Evolutionary conservation across 2,888 invertebrate species (phyloP), one percentile per base, ranked within the genome.

Genomic region (Sesia apiformis): DNA sequence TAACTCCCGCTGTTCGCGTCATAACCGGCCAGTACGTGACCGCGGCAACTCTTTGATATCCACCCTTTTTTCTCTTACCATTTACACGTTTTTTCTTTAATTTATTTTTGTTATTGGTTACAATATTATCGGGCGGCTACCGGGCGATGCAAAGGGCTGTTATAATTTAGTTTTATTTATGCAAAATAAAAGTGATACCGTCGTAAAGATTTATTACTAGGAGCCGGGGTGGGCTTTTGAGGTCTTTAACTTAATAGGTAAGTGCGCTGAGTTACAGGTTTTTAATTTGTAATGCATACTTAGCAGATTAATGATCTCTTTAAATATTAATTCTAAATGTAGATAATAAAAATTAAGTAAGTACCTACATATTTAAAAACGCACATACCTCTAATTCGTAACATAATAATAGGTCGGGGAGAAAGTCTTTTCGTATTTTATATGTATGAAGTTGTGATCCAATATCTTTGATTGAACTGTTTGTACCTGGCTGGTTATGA

Each of bases 151-250:
- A 84, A 82, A 84, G 83, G 84, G 79, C 74, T 77, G 76, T 81
- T 82, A 81, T 88, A 84, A 88, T 85, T 87, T 81, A 75, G 80
- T 84, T 84, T 87, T 86, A 84, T 88, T 87, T 85, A 88, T 87
- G 88, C 87, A 85, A 88, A 88, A 88, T 85, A 81, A 85, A 84
- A 81, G 74, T 80, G 77, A 79, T 78, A 76, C 72, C 64, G 69
- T 67, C 70, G 67, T 74, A 65, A 76, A 80, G 87, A 88, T 87
- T 86, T 88, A 88, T 84, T 69, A 72, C 58, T 67, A 65, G 65
- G 66, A 63, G 70, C 70, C 65, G 69, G 69, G 76, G 76, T 76
- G 81, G 75, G 73, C 73, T 40, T 52, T 4, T n/a, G 46, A 46
- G 7, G 6, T 5, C n/a, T 43, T 43, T 6, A 43, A 43, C 8